These are phyloP conservation scores for Artemisiospiza belli DNA, from an alignment of 2,113 vertebrate genomes.

Conservation along the genomic window DNA sequence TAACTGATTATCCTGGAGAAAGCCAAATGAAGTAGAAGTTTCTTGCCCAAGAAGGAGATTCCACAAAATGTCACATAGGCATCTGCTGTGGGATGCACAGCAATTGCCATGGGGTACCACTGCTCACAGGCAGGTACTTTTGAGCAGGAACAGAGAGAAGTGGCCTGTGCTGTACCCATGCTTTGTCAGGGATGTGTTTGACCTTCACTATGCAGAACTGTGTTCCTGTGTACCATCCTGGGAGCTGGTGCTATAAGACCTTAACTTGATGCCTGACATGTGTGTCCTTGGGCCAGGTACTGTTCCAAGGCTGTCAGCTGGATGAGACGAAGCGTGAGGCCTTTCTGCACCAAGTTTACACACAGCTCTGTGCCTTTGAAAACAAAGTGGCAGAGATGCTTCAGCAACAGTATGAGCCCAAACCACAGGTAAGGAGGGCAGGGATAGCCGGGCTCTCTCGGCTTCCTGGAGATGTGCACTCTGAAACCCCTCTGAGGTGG, in stretches of 20 bases:
- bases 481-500: not conserved
- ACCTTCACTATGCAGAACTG: not conserved
- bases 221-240: not conserved
- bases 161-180: not conserved
- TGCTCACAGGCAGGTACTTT: not conserved
- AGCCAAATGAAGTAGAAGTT: not conserved
- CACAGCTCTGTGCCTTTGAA: constrained; percentile 90
- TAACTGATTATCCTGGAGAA: not conserved
- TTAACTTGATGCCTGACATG: not conserved
- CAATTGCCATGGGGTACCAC: accelerated
- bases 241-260: not conserved
- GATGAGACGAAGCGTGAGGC: constrained; percentile 81
- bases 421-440: constrained; percentile 71
- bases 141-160: not conserved
- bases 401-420: constrained; percentile 86
- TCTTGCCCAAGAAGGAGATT: not conserved
- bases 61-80: not conserved
- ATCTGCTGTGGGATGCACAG: not conserved
- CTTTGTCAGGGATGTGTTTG: not conserved
- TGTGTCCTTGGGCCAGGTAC: constrained; percentile 77
- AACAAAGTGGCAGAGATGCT: constrained; percentile 93
- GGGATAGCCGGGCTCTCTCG: not conserved
- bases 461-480: not conserved
- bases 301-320: constrained; percentile 94
- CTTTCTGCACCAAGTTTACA: constrained; percentile 90